Evolutionary conservation across 1,140 invertebrate species (phyloP), one percentile per base, ranked within the genome.

Genomic region (Dendroctonus valens): DNA sequence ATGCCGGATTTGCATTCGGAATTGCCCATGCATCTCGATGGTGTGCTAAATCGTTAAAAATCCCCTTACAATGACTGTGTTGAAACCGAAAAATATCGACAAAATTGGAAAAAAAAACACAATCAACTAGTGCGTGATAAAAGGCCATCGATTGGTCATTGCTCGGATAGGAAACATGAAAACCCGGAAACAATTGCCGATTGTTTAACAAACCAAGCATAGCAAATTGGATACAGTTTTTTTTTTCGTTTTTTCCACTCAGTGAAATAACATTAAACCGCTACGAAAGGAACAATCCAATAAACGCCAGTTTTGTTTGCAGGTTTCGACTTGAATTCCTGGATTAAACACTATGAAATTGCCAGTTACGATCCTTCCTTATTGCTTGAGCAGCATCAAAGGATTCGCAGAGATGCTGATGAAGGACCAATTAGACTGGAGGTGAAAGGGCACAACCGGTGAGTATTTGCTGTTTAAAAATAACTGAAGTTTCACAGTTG

Each of bases 311-410:
- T 61, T 15, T 63, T 65, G 67, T 52, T 74, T 76, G 38, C 70
- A 75, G 75, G 59, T 67, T 71, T 74, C 46, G 54, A 72, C n/a
- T 67, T 76, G 60, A 76, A 77, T 59, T 75, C 75, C 44, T 77
- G 74, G 70, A 76, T 77, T 38, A 65, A 69, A 57, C 72, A 76
- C 63, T 76, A 76, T 69, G 76, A 77, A 55, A 70, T 74, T 39
- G 76, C 74, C 49, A 66, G 52, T 6, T 77, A 77, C 63, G 74
- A 77, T 67, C 67, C 71, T 40, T 37, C 46, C 51, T 57, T 53
- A 12, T 69, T 77, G 64, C 70, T 55, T 14, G 41, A 65, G 11
- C 73, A 75, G 64, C 74, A 76, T 51, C 70, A 60, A 41, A 69
- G 73, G 46, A 60, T 63, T 15, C 71, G 70, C 14, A 66, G 74